These are phyloP conservation scores for Catharus fuscescens DNA, from an alignment of 2,113 vertebrate species.

Conservation along the genomic window DNA sequence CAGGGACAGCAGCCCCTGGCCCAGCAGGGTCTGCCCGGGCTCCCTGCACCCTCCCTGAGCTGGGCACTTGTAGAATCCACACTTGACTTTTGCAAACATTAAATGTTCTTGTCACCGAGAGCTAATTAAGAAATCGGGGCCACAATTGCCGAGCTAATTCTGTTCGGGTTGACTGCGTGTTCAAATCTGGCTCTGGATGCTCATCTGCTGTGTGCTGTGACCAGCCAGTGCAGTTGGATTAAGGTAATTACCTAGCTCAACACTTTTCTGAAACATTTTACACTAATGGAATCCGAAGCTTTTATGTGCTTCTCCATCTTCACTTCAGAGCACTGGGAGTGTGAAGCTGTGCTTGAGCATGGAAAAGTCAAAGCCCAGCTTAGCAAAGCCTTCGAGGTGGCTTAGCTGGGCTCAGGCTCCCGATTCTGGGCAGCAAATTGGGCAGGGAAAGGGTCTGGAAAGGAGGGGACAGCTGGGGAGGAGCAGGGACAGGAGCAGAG, in stretches of 20 bases:
- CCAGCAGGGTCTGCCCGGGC: conserved; percentile 39
- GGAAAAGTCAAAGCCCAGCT: neutral
- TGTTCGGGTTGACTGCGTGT: conserved; percentile 81
- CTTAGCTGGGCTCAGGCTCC: neutral
- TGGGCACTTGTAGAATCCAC: conserved; percentile 63
- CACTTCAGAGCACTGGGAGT: conserved; percentile 13
- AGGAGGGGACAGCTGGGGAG: neutral
- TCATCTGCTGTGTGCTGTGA: conserved; percentile 66
- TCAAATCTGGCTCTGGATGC: conserved; percentile 76
- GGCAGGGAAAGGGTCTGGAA: neutral
- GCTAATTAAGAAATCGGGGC: conserved; percentile 79
- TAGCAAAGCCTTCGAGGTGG: neutral
- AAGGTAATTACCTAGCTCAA: conserved; percentile 74
- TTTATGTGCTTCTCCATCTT: conserved; percentile 55
- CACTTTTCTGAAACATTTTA: conserved; percentile 62
- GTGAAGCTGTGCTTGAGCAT: conserved; percentile 20
- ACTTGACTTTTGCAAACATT: conserved; percentile 75
- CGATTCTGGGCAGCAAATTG: neutral
- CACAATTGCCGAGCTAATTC: conserved; percentile 70
- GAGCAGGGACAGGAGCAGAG: neutral
- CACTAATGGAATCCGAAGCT: conserved; percentile 63
- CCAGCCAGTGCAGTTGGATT: conserved; percentile 70
- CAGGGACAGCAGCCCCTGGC: conserved; percentile 37
- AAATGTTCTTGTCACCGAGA: conserved; percentile 69
- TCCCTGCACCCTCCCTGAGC: conserved; percentile 35